Percentiles rank a stretch among this genome's conserved stretches.
Conservation (phyloP, 2,888 invertebrate genomes). For the Chaetogeoica ovagalla region DNA sequence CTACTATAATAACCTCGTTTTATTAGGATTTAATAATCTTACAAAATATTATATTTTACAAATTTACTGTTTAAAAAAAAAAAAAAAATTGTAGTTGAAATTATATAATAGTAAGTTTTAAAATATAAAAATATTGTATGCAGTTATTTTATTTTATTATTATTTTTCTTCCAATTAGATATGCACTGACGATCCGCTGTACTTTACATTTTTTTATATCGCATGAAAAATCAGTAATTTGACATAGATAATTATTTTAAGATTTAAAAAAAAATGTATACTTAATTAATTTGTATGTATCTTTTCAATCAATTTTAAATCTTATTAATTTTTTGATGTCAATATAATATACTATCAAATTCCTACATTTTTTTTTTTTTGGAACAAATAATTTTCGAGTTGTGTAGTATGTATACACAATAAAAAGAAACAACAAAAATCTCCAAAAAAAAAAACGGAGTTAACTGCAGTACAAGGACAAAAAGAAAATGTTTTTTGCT, state of each 20-base stretch:
- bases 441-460: too few species aligned
- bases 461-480: too few species aligned
- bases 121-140: background rate
- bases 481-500: too few species aligned
- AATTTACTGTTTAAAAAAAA: background rate
- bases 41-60: slow-evolving; percentile 32
- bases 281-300: background rate
- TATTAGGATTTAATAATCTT: slow-evolving; percentile 19
- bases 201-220: slow-evolving; percentile 19
- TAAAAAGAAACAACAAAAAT: too few species aligned
- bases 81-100: too few species aligned
- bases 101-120: slow-evolving; percentile 29
- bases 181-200: slow-evolving; percentile 6
- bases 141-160: background rate
- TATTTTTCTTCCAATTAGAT: background rate
- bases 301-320: background rate
- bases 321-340: background rate
- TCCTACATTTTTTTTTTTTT: background rate
- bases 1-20: slow-evolving; percentile 40
- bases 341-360: background rate
- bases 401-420: too few species aligned
- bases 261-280: background rate
- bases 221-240: slow-evolving; percentile 3
- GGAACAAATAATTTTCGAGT: too few species aligned
- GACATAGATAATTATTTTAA: slow-evolving; percentile 11